phyloP scores from a whole-genome alignment of 2,797 vertebrate species.

The Gobio occitaniae region DNA sequence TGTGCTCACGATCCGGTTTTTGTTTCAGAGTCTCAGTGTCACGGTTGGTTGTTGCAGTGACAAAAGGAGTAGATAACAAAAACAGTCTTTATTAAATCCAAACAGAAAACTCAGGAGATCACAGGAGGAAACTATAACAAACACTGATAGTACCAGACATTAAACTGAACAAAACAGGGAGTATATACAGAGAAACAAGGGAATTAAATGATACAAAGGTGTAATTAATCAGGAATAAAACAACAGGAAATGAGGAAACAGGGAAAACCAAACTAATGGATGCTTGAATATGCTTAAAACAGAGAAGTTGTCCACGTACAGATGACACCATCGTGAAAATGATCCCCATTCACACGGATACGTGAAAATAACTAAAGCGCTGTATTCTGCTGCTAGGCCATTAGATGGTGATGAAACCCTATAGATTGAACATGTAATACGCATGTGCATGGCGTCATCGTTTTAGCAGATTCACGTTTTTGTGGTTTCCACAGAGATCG shows the following conservation, averaged over 20 bases:
- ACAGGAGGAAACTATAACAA: not conserved
- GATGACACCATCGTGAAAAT: too few relatives aligned
- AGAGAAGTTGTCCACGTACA: too few relatives aligned
- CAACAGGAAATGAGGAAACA: not conserved
- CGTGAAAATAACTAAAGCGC: too few relatives aligned
- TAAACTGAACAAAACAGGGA: conserved; percentile 1
- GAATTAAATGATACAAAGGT: not conserved
- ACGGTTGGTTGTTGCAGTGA: not conserved
- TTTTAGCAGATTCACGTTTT: too few relatives aligned
- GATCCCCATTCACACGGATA: too few relatives aligned
- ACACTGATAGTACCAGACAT: not conserved
- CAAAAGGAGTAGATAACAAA: not conserved
- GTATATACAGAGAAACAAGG: not conserved
- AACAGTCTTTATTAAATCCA: not conserved
- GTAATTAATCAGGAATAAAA: not conserved
- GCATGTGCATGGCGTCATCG: too few relatives aligned
- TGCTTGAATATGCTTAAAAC: too few relatives aligned
- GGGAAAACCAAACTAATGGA: not conserved
- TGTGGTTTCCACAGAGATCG: too few relatives aligned
- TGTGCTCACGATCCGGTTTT: not conserved
- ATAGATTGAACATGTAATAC: too few relatives aligned
- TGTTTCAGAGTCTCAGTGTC: not conserved
- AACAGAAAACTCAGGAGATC: not conserved
- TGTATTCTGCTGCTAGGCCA: too few relatives aligned
- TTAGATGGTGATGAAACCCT: too few relatives aligned